Conservation (phyloP, 2,797 vertebrate genomes). For the Hypotaenidia philippensis region DNA sequence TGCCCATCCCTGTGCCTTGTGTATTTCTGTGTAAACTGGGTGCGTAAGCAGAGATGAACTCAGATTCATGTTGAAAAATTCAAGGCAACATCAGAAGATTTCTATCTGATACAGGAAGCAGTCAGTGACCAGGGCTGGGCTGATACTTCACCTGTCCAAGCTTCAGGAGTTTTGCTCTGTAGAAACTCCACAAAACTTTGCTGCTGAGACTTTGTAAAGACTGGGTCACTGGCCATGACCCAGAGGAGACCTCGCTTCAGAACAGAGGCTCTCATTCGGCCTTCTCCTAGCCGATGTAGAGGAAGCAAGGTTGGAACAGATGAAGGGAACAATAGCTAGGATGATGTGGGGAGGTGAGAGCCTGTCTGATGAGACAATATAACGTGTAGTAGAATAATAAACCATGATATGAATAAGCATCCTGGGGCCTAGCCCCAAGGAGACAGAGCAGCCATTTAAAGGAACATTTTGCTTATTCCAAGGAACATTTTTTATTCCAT, state of each 20-base stretch:
- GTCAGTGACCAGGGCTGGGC: background rate
- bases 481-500: background rate
- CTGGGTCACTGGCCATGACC: background rate
- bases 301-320: background rate
- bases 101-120: background rate
- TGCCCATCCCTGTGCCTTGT: background rate
- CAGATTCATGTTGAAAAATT: background rate
- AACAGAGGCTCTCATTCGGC: background rate
- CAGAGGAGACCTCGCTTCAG: background rate
- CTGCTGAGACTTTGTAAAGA: background rate
- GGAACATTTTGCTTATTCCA: background rate
- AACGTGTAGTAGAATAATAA: background rate
- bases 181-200: background rate
- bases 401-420: background rate
- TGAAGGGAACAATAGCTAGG: background rate
- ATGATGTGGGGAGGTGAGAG: background rate
- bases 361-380: background rate
- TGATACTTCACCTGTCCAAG: background rate
- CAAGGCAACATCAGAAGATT: background rate
- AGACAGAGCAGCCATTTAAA: background rate
- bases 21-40: background rate
- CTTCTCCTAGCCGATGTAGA: background rate
- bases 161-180: background rate
- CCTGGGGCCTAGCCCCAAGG: background rate
- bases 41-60: background rate